Base-by-base conservation (phyloP, 2,113 vertebrate genomes). In the Ondatra zibethicus region DNA sequence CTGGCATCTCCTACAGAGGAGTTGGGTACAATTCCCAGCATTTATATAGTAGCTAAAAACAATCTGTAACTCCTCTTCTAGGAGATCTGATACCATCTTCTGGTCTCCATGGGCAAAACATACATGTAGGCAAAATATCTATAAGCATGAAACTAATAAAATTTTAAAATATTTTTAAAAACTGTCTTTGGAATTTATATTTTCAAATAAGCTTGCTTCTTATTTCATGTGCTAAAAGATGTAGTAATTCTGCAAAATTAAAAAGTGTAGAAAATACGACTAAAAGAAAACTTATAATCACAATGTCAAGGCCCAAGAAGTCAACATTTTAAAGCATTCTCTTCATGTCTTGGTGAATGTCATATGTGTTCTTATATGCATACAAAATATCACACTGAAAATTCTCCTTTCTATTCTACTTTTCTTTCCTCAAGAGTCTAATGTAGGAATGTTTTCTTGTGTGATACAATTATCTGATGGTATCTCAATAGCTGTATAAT, bases 261-360 rank as follows among this genome's bases (percentile, higher is more conserved):
- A 25, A 86, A 87, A 52, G 21, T 36, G 27, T 0, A 81, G 13
- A 13, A 92, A 80, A 25, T 13, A 50, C 33, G 2, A 92, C 66
- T 13, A 91, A 75, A 12, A 95, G 89, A 96, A 95, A 93, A 95
- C 13, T 73, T 47, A 45, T 73, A 61, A 78, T 55, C 23, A 42
- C 17, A 42, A 86, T 36, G 3, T 81, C 21, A 76, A 29, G 13
- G 10, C 50, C 27, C 3, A 77, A 29, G 13, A 95, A 73, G 58
- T 61, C 36, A 63, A 68, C 4, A 61, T 50, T 27, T 88, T 63
- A 31, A 11, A 81, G 19, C 61, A 1, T 47, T 86, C 0, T 42
- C 16, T 23, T 89, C 0, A 42, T 36, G 39, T 76, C 42, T 50
- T 80, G 1, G 16, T 33, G 19, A 25, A 6, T 12, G 3, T 10